These are phyloP conservation scores for Bombus terrestris DNA, from an alignment of 1,140 invertebrate species.

Conservation along the genomic window DNA sequence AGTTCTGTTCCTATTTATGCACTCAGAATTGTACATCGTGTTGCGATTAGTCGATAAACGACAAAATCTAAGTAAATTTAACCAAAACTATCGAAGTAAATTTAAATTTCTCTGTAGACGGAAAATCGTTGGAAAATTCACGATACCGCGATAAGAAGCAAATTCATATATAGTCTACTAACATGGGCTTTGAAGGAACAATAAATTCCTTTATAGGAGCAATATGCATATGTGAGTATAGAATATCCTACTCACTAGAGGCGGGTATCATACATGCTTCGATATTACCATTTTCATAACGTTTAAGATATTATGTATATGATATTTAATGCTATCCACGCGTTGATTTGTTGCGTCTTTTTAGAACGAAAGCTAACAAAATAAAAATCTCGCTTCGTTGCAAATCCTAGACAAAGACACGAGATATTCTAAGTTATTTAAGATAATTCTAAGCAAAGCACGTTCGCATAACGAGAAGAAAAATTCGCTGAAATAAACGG, in stretches of 20 bases:
- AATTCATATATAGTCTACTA: neutral
- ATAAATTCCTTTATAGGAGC: slow-evolving; percentile 15
- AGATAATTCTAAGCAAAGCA: neutral
- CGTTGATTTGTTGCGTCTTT: neutral
- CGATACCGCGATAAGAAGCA: neutral
- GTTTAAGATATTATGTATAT: neutral
- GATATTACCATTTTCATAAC: neutral
- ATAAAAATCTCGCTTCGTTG: too few species aligned
- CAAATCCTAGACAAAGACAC: too few species aligned
- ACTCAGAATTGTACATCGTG: neutral
- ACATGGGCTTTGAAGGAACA: neutral
- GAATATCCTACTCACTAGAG: neutral
- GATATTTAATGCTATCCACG: too few species aligned
- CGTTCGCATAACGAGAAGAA: too few species aligned
- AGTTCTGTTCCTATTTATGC: neutral
- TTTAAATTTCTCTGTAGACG: neutral
- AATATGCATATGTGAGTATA: neutral
- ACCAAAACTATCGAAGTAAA: too few species aligned
- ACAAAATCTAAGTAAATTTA: too few species aligned
- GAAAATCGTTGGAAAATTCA: neutral
- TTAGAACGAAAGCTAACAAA: neutral
- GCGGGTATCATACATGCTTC: slow-evolving; percentile 1
- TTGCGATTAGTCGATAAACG: neutral
- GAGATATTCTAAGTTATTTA: neutral
- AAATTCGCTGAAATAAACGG: too few species aligned